Evolutionary conservation across 2,888 invertebrate species (phyloP), one percentile per base, ranked within the genome.

Genomic region (Drosophila lutescens): DNA sequence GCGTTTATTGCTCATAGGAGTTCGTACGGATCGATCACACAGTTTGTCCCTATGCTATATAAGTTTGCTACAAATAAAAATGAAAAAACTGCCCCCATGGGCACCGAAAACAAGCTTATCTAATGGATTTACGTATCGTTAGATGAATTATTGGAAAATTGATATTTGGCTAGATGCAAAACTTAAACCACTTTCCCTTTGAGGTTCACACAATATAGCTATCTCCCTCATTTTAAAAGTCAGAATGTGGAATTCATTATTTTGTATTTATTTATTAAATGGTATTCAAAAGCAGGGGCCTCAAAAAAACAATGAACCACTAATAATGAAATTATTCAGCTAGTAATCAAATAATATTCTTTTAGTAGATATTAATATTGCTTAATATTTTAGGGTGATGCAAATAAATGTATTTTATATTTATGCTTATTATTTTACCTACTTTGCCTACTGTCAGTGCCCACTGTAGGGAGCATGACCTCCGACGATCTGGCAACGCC

Each of bases 41-140:
- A 46, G 20, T 23, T 53, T 71, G 74, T 73, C 73, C 74, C 65
- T 73, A 71, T 53, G 55, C 65, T 71, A 71, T 73, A 73, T 54
- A 71, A 65, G 71, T 73, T 71, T 71, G 74, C 71, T 73, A 73
- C 57, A 68, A 68, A 43, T 57, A 67, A 67, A 56, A 30, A 20
- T 20, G 13, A 15, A 36, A 34, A 66, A 56, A 68, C 57, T 36
- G 66, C 57, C 66, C 46, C 15, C 30, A 17, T 15, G 69, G 66
- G 56, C 66, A 20, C 20, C 67, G 44, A 32, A 32, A 65, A 38
- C 43, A 6, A 36, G 9, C 17, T 23, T 26, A 12, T 6, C 17
- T 43, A 17, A 8, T 30, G 30, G 30, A 30, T 30, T 26, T 6
- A 2, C 2, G 7, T 26, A 2, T 26, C 7, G 2, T 1, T 1